Percentiles rank a stretch among this genome's conserved stretches.
These are phyloP conservation scores for Nasonia longicornis DNA, from an alignment of 1,140 invertebrate species.

Conservation along the genomic window DNA sequence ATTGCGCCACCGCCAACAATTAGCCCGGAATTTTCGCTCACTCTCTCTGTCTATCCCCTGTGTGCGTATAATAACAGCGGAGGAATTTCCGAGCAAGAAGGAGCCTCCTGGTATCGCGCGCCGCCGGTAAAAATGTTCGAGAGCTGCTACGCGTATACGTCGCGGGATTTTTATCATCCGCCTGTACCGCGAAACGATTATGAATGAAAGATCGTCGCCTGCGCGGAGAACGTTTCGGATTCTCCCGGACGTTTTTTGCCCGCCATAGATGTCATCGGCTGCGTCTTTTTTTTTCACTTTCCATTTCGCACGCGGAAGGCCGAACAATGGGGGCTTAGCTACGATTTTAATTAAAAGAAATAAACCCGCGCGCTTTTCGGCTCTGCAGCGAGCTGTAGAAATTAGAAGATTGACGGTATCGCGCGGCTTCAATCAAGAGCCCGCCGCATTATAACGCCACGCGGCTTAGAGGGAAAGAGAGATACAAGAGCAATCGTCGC, in stretches of 20 bases:
- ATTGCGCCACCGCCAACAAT: constrained; percentile 6
- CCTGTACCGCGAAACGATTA: constrained; percentile 12
- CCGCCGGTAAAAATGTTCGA: constrained; percentile 4
- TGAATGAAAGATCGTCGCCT: not conserved
- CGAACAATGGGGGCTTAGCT: not conserved
- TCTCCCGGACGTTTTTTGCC: not conserved
- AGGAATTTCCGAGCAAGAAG: not conserved
- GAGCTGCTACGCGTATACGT: not conserved
- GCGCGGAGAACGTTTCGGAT: not conserved
- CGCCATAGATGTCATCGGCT: not conserved
- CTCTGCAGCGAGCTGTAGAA: not conserved
- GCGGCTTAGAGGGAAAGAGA: not conserved
- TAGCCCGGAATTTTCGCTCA: constrained; percentile 15
- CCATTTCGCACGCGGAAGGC: not conserved
- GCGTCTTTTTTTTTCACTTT: not conserved
- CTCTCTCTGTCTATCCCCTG: not conserved
- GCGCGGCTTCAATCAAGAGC: not conserved
- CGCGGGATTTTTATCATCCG: constrained; percentile 4
- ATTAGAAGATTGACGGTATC: not conserved
- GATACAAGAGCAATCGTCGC: constrained; percentile 11
- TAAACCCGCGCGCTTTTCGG: not conserved
- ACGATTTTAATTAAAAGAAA: not conserved
- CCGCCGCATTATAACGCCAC: not conserved
- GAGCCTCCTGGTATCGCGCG: not conserved
- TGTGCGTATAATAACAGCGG: not conserved